Percentiles rank a stretch among this genome's conserved stretches.
Evolutionary conservation across 2,888 invertebrate species (phyloP).

Genomic region (Chrysolina americana): DNA sequence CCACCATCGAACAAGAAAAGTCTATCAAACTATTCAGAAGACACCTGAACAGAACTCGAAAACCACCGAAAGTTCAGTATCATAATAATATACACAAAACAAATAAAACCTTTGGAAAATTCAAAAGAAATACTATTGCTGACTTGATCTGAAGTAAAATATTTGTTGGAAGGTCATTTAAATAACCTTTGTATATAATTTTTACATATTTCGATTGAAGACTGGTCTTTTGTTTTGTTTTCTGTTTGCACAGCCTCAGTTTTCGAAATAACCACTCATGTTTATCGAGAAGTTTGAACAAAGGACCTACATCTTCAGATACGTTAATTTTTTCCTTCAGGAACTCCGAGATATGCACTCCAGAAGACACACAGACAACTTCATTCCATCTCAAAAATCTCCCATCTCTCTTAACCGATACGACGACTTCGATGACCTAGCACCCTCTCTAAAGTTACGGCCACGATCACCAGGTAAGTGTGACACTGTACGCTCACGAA

Average conservation of each 20-base stretch:
- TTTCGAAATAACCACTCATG: not conserved
- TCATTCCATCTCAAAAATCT: conserved; percentile 93
- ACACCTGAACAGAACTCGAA: no score
- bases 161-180: no score
- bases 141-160: no score
- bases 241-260: not conserved
- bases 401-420: conserved; percentile 94
- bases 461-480: conserved; percentile 66
- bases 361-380: conserved; percentile 94
- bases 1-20: no score
- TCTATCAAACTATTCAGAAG: no score
- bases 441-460: conserved; percentile 69
- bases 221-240: not conserved
- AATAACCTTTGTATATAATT: no score
- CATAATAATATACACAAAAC: no score
- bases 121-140: no score
- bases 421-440: conserved; percentile 85
- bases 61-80: no score
- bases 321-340: conserved; percentile 63
- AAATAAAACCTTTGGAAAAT: no score
- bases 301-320: not conserved
- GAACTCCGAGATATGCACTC: conserved; percentile 95
- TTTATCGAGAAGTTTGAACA: not conserved
- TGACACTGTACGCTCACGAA: not conserved
- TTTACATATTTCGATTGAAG: no score